Evolutionary conservation across 2,797 vertebrate genomes (phyloP).

Genomic region (Sebastolobus altivelis): DNA sequence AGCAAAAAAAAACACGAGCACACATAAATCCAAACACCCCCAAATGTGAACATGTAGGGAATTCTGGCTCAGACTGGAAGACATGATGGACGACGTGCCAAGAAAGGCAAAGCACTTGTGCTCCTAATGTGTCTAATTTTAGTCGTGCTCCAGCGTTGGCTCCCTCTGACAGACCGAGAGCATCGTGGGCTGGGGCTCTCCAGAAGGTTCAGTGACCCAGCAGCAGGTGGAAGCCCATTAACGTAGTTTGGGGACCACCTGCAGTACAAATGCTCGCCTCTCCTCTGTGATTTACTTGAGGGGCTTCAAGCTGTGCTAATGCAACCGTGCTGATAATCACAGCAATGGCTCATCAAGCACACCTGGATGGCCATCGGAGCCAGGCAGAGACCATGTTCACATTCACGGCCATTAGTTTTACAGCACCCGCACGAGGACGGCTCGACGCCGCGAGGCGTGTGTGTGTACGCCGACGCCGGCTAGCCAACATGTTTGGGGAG

Average conservation of each 20-base stretch:
- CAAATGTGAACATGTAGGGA: constrained; percentile 38
- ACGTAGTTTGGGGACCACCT: constrained; percentile 79
- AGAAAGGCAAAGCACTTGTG: constrained; percentile 58
- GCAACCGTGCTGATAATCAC: constrained; percentile 82
- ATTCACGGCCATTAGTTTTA: constrained; percentile 82
- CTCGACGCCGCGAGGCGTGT: constrained; percentile 4
- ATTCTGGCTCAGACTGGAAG: constrained; percentile 51
- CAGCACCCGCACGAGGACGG: constrained; percentile 66
- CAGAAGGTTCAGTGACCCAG: constrained; percentile 79
- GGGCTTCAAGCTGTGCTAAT: constrained; percentile 80
- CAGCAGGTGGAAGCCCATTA: constrained; percentile 82
- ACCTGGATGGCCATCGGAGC: constrained; percentile 80
- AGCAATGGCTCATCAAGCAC: constrained; percentile 83
- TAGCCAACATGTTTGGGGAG: constrained; percentile 50
- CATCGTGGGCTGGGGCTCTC: constrained; percentile 52
- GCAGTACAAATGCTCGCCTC: constrained; percentile 73
- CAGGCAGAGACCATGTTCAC: constrained; percentile 76
- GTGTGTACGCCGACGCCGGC: constrained; percentile 36
- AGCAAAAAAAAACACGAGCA: constrained; percentile 29
- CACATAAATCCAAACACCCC: constrained; percentile 44
- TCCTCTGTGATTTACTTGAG: constrained; percentile 80
- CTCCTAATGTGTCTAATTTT: constrained; percentile 66
- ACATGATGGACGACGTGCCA: constrained; percentile 70
- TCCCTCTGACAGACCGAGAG: constrained; percentile 48
- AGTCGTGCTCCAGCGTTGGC: constrained; percentile 38